These are phyloP conservation scores for Drosophila dunni DNA, from an alignment of 1,140 invertebrate species.

Conservation along the genomic window DNA sequence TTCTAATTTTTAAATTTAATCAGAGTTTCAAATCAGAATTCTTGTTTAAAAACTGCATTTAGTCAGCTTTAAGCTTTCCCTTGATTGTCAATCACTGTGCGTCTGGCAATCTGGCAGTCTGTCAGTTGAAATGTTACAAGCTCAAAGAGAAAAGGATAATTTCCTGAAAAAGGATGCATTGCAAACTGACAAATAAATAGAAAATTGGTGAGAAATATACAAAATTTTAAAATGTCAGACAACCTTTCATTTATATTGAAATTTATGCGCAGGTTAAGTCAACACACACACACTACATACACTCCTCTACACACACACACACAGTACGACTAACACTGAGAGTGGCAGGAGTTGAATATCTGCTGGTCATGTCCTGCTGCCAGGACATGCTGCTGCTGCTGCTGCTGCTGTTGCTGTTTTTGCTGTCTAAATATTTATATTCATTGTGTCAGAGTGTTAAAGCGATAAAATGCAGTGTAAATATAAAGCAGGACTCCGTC, in stretches of 20 bases:
- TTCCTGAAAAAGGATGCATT: not conserved
- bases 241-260: conserved; percentile 75
- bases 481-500: conserved; percentile 68
- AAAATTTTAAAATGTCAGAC: conserved; percentile 48
- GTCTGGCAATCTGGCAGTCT: not conserved
- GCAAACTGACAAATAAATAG: conserved; percentile 48
- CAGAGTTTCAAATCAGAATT: too few species aligned
- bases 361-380: conserved; percentile 66
- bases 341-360: conserved; percentile 44
- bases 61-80: not conserved
- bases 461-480: conserved; percentile 83
- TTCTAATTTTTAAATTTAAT: too few species aligned
- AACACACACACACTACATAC: conserved; percentile 40
- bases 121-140: not conserved
- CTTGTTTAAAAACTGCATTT: too few species aligned
- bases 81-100: not conserved
- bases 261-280: conserved; percentile 79
- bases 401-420: conserved; percentile 65
- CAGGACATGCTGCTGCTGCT: conserved; percentile 45
- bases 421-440: conserved; percentile 83
- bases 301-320: not conserved
- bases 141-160: not conserved
- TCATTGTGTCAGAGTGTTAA: conserved; percentile 83
- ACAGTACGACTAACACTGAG: not conserved
- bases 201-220: conserved; percentile 57